Conservation (phyloP, 2,888 invertebrate genomes). For the Dexiosoma caninum region DNA sequence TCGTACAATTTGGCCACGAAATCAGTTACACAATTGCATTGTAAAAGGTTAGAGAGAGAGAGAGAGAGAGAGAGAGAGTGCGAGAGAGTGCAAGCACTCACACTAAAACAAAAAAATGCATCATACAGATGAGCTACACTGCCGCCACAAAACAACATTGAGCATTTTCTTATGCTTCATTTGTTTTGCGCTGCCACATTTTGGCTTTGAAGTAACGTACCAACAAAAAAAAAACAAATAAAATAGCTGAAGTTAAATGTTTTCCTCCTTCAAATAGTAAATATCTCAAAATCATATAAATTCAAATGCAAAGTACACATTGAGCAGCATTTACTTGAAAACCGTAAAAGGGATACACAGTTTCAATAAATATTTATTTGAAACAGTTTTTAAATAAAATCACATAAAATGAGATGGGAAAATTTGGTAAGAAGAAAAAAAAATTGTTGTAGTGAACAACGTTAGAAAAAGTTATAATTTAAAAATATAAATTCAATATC, state of each 20-base stretch:
- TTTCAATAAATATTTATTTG: conserved; percentile 23
- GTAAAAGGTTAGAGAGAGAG: too few species aligned
- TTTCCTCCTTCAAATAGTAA: conserved; percentile 56
- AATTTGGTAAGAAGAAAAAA: conserved; percentile 53
- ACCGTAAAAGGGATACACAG: conserved; percentile 60
- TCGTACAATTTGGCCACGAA: conserved; percentile 46
- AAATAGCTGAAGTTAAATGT: conserved; percentile 46
- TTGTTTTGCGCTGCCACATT: conserved; percentile 53
- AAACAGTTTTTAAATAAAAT: conserved; percentile 4
- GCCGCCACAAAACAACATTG: conserved; percentile 4
- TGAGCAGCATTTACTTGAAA: conserved; percentile 53
- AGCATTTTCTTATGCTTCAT: conserved; percentile 56
- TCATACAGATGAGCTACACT: conserved; percentile 17
- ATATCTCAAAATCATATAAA: conserved; percentile 63
- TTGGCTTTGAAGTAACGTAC: conserved; percentile 32
- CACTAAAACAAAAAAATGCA: conserved; percentile 5
- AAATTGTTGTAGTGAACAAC: too few species aligned
- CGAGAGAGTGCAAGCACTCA: conserved; percentile 14
- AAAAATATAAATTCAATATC: conserved; percentile 21
- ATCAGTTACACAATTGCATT: conserved; percentile 22
- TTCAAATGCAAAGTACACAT: conserved; percentile 56
- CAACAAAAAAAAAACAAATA: neutral
- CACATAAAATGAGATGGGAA: conserved; percentile 47
- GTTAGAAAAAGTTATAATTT: neutral
- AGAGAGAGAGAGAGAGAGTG: conserved; percentile 30